A percentile compares a stretch with the other conserved stretches of the same genome.
Conservation (phyloP, 1,140 invertebrate genomes). For the Thalassaphorura encarpata region DNA sequence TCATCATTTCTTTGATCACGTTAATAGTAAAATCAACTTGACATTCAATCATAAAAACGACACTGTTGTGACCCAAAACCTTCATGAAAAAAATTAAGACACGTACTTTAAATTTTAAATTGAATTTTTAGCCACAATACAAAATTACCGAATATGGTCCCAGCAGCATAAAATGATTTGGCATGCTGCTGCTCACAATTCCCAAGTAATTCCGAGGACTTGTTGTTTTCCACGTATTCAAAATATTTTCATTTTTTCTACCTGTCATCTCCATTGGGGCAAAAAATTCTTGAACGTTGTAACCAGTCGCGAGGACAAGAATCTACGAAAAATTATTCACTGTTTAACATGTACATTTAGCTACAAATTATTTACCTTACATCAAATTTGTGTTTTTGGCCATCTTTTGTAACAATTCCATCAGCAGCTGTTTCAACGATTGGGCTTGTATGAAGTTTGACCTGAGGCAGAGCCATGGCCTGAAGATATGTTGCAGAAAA, state of each 20-base stretch:
- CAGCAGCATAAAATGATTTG: conserved; percentile 12
- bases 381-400: conserved; percentile 3
- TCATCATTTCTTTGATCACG: conserved; percentile 12
- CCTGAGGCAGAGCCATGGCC: conserved; percentile 8
- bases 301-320: conserved; percentile 12
- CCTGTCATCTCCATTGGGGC: conserved; percentile 11
- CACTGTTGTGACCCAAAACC: conserved; percentile 17
- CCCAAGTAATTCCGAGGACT: conserved; percentile 1
- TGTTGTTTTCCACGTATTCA: conserved; percentile 8
- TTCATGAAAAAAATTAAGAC: not conserved
- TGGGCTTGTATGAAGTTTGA: conserved; percentile 6
- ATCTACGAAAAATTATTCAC: conserved; percentile 3
- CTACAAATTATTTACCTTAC: conserved; percentile 4
- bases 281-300: conserved; percentile 13
- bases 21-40: conserved; percentile 14
- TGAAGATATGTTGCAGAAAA: conserved; percentile 11
- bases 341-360: not conserved
- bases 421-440: conserved; percentile 6
- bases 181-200: not conserved
- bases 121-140: not conserved
- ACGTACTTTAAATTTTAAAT: not conserved
- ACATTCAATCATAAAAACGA: conserved; percentile 28
- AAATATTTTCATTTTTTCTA: conserved; percentile 1
- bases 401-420: conserved; percentile 10
- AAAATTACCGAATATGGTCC: conserved; percentile 7